Evolutionary conservation across 2,888 invertebrate species (phyloP).

Genomic region (Entomobrya proxima): DNA sequence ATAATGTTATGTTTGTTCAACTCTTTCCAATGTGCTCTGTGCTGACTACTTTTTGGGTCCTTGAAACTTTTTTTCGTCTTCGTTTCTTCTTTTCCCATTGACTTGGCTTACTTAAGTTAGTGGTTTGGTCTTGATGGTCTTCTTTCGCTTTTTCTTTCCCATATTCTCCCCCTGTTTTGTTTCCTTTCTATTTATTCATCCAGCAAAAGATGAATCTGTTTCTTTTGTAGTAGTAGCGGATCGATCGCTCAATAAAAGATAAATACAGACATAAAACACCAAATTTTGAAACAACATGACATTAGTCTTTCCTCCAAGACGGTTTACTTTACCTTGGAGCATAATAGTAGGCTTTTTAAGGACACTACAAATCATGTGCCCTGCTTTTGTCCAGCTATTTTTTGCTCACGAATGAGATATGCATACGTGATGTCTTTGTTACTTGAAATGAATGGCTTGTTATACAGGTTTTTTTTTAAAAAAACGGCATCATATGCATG

Average conservation of each 20-base stretch:
- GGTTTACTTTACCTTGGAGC: too few species aligned
- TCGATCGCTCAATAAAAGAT: slow-evolving; percentile 51
- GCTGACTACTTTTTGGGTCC: neutral
- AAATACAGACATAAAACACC: neutral
- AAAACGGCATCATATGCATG: neutral
- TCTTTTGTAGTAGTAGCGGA: neutral
- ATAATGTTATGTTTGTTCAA: neutral
- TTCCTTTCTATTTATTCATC: neutral
- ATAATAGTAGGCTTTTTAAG: too few species aligned
- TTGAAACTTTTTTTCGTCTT: slow-evolving; percentile 29
- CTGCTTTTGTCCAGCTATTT: too few species aligned
- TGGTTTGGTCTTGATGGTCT: slow-evolving; percentile 49
- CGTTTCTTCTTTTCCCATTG: neutral
- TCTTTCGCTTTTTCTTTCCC: slow-evolving; percentile 22
- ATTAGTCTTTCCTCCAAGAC: too few species aligned
- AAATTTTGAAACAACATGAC: too few species aligned
- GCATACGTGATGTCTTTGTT: too few species aligned
- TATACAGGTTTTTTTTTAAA: neutral
- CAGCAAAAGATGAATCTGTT: neutral
- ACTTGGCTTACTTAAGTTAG: slow-evolving; percentile 17
- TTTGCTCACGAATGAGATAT: too few species aligned
- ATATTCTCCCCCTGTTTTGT: neutral
- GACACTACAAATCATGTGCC: too few species aligned
- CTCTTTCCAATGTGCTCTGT: neutral
- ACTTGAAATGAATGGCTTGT: too few species aligned